Evolutionary conservation across 2,797 vertebrate species (phyloP).

Genomic region (Fistularia commersonii): DNA sequence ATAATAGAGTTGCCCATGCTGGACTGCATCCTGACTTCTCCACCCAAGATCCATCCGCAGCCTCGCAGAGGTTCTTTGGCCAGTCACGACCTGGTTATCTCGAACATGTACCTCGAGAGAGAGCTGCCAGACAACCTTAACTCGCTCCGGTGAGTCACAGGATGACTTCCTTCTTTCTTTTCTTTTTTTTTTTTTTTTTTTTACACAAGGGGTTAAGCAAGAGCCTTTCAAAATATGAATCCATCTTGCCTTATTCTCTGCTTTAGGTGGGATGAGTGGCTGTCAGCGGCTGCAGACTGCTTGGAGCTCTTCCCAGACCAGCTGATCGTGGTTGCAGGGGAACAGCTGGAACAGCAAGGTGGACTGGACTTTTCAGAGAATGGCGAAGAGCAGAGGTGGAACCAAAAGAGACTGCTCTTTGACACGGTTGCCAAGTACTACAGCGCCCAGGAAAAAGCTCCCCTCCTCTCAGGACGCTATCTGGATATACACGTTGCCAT

Average conservation of each 20-base stretch:
- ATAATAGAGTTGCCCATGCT: constrained; percentile 81
- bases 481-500: constrained; percentile 77
- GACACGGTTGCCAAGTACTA: constrained; percentile 85
- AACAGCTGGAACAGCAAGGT: constrained; percentile 74
- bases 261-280: constrained; percentile 79
- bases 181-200: neutral
- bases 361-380: constrained; percentile 10
- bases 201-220: too few relatives aligned
- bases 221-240: too few relatives aligned
- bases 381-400: constrained; percentile 38
- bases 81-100: constrained; percentile 78
- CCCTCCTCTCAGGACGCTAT: constrained; percentile 77
- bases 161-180: neutral
- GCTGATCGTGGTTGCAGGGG: constrained; percentile 77
- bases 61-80: constrained; percentile 35
- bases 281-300: constrained; percentile 80
- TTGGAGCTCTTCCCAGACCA: constrained; percentile 87
- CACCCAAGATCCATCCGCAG: constrained; percentile 48
- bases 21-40: constrained; percentile 79
- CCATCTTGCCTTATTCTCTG: too few relatives aligned
- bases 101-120: constrained; percentile 85
- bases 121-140: constrained; percentile 74
- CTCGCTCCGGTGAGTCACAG: constrained; percentile 75
- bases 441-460: constrained; percentile 74
- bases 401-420: constrained; percentile 82